Evolutionary conservation across 1,140 invertebrate species (phyloP).

Genomic region (Thaumatotibia leucotreta): DNA sequence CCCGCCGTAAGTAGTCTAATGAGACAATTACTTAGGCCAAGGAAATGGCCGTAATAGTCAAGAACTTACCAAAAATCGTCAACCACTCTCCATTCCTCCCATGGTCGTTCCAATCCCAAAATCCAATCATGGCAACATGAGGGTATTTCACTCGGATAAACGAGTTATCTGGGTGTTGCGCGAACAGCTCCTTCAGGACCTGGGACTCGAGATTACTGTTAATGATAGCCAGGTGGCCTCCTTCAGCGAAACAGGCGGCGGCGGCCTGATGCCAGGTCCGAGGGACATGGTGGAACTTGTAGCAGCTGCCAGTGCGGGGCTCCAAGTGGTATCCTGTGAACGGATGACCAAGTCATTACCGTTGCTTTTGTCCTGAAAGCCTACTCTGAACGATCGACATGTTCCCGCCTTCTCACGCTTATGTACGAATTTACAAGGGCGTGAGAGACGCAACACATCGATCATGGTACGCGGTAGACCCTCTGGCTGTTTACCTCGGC

Average conservation of each 20-base stretch:
- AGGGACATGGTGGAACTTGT: background rate
- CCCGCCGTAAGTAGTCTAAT: no score
- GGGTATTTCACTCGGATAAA: background rate
- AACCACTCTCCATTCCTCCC: background rate
- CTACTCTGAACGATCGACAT: no score
- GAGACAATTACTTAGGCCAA: no score
- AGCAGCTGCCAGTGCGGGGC: background rate
- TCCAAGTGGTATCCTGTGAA: background rate
- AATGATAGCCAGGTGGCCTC: background rate
- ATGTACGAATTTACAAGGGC: no score
- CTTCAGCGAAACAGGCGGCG: background rate
- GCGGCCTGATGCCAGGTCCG: background rate
- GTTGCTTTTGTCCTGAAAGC: no score
- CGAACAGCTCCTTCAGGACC: background rate
- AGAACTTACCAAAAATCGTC: background rate
- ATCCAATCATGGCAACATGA: background rate
- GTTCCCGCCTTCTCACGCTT: no score
- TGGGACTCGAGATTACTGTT: background rate
- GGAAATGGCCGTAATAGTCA: no score
- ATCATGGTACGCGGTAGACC: no score
- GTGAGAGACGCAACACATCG: no score
- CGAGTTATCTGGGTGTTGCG: background rate
- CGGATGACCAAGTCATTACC: no score
- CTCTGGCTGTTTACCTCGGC: no score
- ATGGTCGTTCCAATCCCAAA: background rate